phyloP scores from a whole-genome alignment of 2,113 vertebrate species.

The Genyomyrus donnyi region DNA sequence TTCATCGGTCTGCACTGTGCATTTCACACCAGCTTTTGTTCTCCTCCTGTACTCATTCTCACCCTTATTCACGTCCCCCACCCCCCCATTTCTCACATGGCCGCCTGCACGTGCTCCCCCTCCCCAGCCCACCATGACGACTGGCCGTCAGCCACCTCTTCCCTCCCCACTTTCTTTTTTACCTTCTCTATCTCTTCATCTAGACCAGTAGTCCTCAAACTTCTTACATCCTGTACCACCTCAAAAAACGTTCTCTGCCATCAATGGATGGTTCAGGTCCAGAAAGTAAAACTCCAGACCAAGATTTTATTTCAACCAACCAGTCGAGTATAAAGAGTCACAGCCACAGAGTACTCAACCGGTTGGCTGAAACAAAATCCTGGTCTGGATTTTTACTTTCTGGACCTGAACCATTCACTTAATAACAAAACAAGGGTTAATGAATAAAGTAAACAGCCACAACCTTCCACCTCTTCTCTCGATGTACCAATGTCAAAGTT shows the following conservation, averaged over 20 bases:
- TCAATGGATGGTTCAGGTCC: background rate
- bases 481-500: background rate
- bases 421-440: no score
- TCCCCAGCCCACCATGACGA: background rate
- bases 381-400: background rate
- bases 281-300: background rate
- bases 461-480: background rate
- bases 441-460: no score
- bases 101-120: background rate
- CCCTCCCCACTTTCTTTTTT: background rate
- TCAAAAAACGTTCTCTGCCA: background rate
- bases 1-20: background rate
- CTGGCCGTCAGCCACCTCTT: background rate
- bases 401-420: background rate
- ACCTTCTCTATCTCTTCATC: background rate
- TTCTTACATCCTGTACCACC: background rate
- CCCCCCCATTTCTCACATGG: background rate
- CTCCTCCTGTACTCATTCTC: background rate
- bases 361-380: background rate
- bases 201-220: background rate
- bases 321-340: background rate
- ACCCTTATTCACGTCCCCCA: constrained; percentile 8
- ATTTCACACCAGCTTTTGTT: constrained; percentile 19
- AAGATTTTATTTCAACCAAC: background rate
- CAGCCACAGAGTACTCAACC: background rate